phyloP scores from a whole-genome alignment of 2,888 invertebrate species.

The Drosophila phalerata region DNA sequence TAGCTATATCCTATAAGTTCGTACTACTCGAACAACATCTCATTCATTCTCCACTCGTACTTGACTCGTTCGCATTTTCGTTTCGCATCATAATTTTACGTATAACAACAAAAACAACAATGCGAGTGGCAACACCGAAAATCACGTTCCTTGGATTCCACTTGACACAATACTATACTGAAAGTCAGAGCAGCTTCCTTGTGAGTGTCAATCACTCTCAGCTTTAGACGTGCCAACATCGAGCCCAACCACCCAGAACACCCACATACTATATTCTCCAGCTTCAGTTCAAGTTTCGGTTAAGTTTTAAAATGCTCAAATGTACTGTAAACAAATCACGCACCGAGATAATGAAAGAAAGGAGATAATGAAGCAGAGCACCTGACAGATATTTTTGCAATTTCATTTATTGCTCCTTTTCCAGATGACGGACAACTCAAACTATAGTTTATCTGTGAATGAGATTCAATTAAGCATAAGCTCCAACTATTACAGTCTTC shows the following conservation, averaged over 20 bases:
- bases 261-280: constrained; percentile 50
- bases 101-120: constrained; percentile 38
- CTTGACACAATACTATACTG: constrained; percentile 30
- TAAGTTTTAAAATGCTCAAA: constrained; percentile 45
- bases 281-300: constrained; percentile 25
- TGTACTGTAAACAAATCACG: constrained; percentile 64
- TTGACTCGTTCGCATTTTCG: constrained; percentile 67
- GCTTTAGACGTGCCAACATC: constrained; percentile 27
- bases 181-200: constrained; percentile 60
- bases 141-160: constrained; percentile 67
- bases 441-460: not conserved
- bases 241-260: constrained; percentile 59
- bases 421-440: not conserved
- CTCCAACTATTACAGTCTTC: not conserved
- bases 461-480: not conserved
- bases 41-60: constrained; percentile 67
- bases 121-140: constrained; percentile 50
- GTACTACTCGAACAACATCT: constrained; percentile 37
- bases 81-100: constrained; percentile 80
- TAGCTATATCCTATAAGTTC: constrained; percentile 22
- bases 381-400: constrained; percentile 2
- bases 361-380: constrained; percentile 20
- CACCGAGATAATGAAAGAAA: constrained; percentile 34
- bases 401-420: not conserved
- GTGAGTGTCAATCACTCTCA: constrained; percentile 29